Evolutionary conservation across 2,888 invertebrate species (phyloP), one percentile per base, ranked within the genome.

Genomic region (Carterocephalus palaemon): DNA sequence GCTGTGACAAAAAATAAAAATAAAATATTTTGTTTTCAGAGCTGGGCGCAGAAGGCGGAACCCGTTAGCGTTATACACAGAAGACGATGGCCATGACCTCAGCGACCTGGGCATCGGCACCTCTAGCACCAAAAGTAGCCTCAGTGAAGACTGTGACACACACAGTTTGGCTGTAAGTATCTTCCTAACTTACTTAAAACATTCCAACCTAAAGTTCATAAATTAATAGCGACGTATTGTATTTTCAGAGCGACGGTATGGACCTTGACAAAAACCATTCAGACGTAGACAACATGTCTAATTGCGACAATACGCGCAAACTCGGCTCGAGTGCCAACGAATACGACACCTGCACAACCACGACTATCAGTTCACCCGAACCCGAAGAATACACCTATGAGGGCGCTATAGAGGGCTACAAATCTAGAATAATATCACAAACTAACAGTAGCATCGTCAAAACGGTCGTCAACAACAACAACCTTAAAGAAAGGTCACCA

Each of bases 341-440:
- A 73, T 92, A 92, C 79, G 92, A 92, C 64, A 91, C 91, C 22
- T 90, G 90, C 56, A 92, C 90, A 59, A 91, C 90, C 42, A 90
- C 90, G 56, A 90, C 91, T 28, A 89, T 90, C 56, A 91, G 90
- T 67, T 90, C 92, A 29, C 90, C 92, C 1, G 91, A 92, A 73
- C 90, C 90, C 19, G 90, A 93, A 62, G 94, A 95, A 71, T 95
- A 95, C 75, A 95, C 95, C 0, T 95, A 95, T 72, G 95, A 95
- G 75, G 92, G 94, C 59, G 95, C 95, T 59, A 95, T 95, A 59
- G 93, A 95, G 67, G 93, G 93, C 57, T 95, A 95, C 76, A 93
- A 95, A 59, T 92, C 93, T 38, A 89, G 94, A 56, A 93, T 92
- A 32, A 90, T 92, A 59, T 90, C 90, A 23, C 87, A 89, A 60